A percentile compares a stretch with the other conserved stretches of the same genome.
Evolutionary conservation across 1,140 invertebrate species (phyloP).

Genomic region (Drosophila melanica): DNA sequence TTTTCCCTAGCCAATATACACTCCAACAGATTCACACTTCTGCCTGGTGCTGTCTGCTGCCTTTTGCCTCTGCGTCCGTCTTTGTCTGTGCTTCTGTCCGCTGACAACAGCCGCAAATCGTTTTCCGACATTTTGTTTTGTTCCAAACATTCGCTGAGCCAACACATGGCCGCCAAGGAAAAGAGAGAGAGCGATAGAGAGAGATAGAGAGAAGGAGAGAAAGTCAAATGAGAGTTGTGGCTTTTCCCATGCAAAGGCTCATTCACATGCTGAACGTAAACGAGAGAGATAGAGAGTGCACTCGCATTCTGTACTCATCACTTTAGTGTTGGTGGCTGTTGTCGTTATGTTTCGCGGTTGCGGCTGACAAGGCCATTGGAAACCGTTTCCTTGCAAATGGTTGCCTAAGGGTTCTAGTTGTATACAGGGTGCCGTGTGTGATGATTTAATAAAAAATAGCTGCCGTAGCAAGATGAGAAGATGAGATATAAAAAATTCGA

Average conservation of each 20-base stretch:
- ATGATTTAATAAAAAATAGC: too few relatives aligned
- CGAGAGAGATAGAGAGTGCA: not conserved
- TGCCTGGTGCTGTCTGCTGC: not conserved
- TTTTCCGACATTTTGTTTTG: conserved; percentile 74
- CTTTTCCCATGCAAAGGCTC: conserved; percentile 30
- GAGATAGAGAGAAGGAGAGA: not conserved
- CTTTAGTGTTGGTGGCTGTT: conserved; percentile 18
- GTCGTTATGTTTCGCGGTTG: conserved; percentile 27
- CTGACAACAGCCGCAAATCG: conserved; percentile 31
- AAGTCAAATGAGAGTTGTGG: conserved; percentile 12
- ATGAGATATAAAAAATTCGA: too few relatives aligned
- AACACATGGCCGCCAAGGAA: conserved; percentile 48
- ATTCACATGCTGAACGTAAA: conserved; percentile 1
- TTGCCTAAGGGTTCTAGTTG: conserved; percentile 16
- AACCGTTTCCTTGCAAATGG: conserved; percentile 47
- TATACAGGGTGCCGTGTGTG: conserved; percentile 36
- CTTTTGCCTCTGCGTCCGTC: conserved; percentile 1
- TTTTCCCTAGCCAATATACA: conserved; percentile 11
- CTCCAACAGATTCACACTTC: conserved; percentile 28
- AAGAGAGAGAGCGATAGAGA: conserved; percentile 6
- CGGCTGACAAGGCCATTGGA: conserved; percentile 63
- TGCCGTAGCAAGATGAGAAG: too few relatives aligned
- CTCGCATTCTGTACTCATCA: conserved; percentile 13
- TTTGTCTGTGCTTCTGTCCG: not conserved
- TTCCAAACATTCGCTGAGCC: conserved; percentile 61